Evolutionary conservation across 1,140 invertebrate genomes (phyloP).

Genomic region (Zaprionus gabonicus): DNA sequence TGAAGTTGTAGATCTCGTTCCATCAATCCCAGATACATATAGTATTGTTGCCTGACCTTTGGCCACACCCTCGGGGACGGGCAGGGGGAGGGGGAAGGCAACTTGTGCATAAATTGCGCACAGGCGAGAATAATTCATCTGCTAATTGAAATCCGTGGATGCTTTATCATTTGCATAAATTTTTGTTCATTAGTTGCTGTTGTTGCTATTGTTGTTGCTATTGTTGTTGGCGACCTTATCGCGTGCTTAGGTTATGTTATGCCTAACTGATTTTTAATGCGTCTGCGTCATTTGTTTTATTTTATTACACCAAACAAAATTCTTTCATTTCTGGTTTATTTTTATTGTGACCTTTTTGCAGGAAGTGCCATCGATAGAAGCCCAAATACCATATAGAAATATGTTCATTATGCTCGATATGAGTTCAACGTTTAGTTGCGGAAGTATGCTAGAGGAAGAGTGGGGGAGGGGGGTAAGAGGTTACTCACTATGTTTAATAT

Average conservation of each 20-base stretch:
- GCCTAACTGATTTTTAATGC: constrained; percentile 30
- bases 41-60: constrained; percentile 41
- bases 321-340: constrained; percentile 1
- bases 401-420: neutral
- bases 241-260: constrained; percentile 7
- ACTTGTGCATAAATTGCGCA: constrained; percentile 29
- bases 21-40: constrained; percentile 6
- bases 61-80: neutral
- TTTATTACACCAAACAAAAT: neutral
- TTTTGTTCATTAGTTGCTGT: neutral
- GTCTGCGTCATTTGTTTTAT: neutral
- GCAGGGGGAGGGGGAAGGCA: too few species aligned
- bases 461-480: too few species aligned
- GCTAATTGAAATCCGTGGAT: constrained; percentile 39
- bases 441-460: constrained; percentile 1
- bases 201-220: neutral
- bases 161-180: constrained; percentile 33
- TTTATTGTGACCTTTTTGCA: constrained; percentile 2
- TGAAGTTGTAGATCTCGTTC: constrained; percentile 17
- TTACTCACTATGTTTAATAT: too few species aligned
- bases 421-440: constrained; percentile 31
- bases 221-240: neutral
- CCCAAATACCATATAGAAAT: neutral
- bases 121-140: constrained; percentile 31
- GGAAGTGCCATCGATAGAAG: constrained; percentile 28